phyloP scores from a whole-genome alignment of 2,113 vertebrate species.

The Silurus glanis region DNA sequence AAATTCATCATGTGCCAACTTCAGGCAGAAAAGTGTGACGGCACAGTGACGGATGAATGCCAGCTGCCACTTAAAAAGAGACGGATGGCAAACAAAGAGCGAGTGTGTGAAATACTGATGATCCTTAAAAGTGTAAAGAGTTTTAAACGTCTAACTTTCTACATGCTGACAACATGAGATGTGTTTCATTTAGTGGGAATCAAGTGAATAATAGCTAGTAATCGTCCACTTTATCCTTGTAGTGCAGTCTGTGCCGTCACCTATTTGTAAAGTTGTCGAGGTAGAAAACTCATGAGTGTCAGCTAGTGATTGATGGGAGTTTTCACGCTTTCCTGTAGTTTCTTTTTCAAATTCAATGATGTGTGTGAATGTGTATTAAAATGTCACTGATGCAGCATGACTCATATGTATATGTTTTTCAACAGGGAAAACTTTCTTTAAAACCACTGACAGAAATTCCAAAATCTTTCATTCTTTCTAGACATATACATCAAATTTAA shows the following conservation, averaged over 20 bases:
- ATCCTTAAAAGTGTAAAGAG: neutral
- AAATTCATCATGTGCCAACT: neutral
- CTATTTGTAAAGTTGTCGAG: neutral
- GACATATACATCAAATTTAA: neutral
- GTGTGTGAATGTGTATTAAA: neutral
- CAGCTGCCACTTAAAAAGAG: neutral
- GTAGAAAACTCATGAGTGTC: neutral
- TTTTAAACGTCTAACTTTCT: neutral
- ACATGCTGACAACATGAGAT: neutral
- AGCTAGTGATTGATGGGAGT: neutral
- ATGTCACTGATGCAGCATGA: neutral
- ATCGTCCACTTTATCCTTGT: neutral
- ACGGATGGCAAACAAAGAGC: neutral
- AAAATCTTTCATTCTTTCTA: neutral
- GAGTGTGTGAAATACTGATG: too few relatives aligned
- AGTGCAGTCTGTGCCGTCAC: too few relatives aligned
- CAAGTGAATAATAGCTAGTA: too few relatives aligned
- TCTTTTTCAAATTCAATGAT: neutral
- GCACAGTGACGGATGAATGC: neutral
- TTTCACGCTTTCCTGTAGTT: neutral
- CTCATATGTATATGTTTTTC: neutral
- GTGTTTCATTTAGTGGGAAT: neutral
- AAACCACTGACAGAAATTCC: neutral
- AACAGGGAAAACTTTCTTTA: neutral
- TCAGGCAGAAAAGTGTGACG: neutral